A percentile compares a stretch with the other conserved stretches of the same genome.
These are phyloP conservation scores for Acleris cristana DNA, from an alignment of 2,888 invertebrate species.

Conservation along the genomic window DNA sequence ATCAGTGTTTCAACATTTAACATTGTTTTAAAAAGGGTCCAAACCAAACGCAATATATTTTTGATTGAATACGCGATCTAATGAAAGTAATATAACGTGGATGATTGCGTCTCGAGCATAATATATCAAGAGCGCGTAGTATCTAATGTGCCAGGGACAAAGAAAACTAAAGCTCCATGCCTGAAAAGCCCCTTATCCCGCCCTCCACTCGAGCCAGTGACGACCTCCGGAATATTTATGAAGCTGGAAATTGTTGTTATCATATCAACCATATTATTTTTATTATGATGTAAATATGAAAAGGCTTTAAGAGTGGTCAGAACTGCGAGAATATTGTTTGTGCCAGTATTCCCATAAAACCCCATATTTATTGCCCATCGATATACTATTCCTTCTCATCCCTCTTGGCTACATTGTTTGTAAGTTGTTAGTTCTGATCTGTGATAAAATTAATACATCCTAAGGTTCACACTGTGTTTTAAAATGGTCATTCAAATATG, in stretches of 20 bases:
- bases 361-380: slow-evolving; percentile 28
- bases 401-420: slow-evolving; percentile 19
- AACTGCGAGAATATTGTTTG: slow-evolving; percentile 34
- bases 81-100: too few species aligned
- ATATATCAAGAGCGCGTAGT: slow-evolving; percentile 31
- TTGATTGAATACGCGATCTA: too few species aligned
- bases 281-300: slow-evolving; percentile 38
- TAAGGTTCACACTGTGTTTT: too few species aligned
- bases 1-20: background rate
- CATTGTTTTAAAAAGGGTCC: background rate
- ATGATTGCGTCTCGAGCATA: background rate
- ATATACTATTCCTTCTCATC: slow-evolving; percentile 19
- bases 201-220: slow-evolving; percentile 35
- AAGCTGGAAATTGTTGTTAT: slow-evolving; percentile 37
- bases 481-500: too few species aligned
- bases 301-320: slow-evolving; percentile 37
- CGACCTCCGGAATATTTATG: slow-evolving; percentile 37
- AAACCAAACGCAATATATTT: too few species aligned
- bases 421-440: slow-evolving; percentile 1
- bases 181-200: slow-evolving; percentile 34
- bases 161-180: slow-evolving; percentile 34
- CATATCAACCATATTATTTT: slow-evolving; percentile 36
- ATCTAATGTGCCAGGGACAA: slow-evolving; percentile 31
- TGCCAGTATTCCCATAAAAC: slow-evolving; percentile 24
- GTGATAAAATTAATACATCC: background rate